These are phyloP conservation scores for Mesaphorura yosii DNA, from an alignment of 1,140 invertebrate genomes.

Conservation along the genomic window DNA sequence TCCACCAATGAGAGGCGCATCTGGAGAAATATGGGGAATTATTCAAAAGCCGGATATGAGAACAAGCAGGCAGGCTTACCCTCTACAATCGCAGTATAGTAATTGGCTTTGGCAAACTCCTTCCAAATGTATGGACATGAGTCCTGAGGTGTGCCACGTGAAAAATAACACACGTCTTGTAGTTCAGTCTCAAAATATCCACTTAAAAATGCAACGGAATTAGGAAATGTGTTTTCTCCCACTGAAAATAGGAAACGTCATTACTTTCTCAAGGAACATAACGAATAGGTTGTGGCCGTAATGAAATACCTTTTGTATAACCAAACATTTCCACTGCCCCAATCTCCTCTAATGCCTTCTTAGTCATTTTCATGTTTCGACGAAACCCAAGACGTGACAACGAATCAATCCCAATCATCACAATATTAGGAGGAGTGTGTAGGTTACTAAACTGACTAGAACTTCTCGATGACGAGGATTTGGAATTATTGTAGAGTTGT, in stretches of 20 bases:
- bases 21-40: no score
- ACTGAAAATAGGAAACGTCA: slow-evolving; percentile 15
- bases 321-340: slow-evolving; percentile 29
- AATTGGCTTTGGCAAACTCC: slow-evolving; percentile 16
- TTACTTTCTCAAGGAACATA: background rate
- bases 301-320: slow-evolving; percentile 25
- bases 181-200: slow-evolving; percentile 12
- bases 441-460: no score
- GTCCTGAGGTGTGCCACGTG: slow-evolving; percentile 4
- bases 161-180: slow-evolving; percentile 9
- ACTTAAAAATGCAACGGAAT: slow-evolving; percentile 17
- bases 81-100: slow-evolving; percentile 23
- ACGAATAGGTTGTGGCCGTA: background rate
- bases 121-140: slow-evolving; percentile 27
- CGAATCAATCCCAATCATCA: slow-evolving; percentile 24
- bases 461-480: no score
- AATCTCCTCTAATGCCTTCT: slow-evolving; percentile 13
- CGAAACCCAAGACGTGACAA: slow-evolving; percentile 25
- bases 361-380: slow-evolving; percentile 23
- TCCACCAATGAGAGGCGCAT: slow-evolving; percentile 32
- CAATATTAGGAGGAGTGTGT: slow-evolving; percentile 17
- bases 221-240: slow-evolving; percentile 28
- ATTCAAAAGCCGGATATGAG: no score
- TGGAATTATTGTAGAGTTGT: background rate
- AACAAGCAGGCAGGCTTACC: no score